Percentiles rank a stretch among this genome's conserved stretches.
These are phyloP conservation scores for Ptyas mucosa DNA, from an alignment of 2,113 vertebrate species.

Conservation along the genomic window DNA sequence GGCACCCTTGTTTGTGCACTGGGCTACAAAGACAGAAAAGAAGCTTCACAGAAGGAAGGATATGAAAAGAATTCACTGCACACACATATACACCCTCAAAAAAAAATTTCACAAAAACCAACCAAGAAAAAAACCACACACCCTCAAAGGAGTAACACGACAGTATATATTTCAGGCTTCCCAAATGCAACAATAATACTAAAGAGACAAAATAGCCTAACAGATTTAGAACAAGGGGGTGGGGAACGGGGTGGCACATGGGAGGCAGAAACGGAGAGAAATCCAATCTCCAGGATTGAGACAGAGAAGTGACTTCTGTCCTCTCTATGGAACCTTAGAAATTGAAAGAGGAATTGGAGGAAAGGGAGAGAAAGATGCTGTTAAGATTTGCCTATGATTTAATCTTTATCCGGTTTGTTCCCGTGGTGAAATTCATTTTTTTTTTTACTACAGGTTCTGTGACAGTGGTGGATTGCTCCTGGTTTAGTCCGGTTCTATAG, in stretches of 20 bases:
- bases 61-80: conserved; percentile 72
- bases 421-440: background rate
- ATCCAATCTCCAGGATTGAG: conserved; percentile 58
- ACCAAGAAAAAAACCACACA: background rate
- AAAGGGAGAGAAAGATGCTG: background rate
- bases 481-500: too few species aligned
- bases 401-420: conserved; percentile 63
- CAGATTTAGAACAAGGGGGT: conserved; percentile 36
- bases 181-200: conserved; percentile 69
- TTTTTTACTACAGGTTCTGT: too few species aligned
- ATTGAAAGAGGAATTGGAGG: conserved; percentile 21
- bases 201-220: conserved; percentile 67
- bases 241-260: background rate
- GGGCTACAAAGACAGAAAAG: conserved; percentile 73
- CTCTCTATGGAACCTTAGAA: conserved; percentile 54
- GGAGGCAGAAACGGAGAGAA: conserved; percentile 51
- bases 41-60: conserved; percentile 68
- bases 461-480: too few species aligned
- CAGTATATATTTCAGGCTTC: conserved; percentile 73
- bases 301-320: conserved; percentile 30
- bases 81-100: background rate
- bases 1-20: conserved; percentile 70
- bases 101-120: conserved; percentile 29
- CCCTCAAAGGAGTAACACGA: conserved; percentile 71
- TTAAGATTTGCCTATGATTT: conserved; percentile 50